Evolutionary conservation across 2,888 invertebrate species (phyloP).

Genomic region (Dione juno): DNA sequence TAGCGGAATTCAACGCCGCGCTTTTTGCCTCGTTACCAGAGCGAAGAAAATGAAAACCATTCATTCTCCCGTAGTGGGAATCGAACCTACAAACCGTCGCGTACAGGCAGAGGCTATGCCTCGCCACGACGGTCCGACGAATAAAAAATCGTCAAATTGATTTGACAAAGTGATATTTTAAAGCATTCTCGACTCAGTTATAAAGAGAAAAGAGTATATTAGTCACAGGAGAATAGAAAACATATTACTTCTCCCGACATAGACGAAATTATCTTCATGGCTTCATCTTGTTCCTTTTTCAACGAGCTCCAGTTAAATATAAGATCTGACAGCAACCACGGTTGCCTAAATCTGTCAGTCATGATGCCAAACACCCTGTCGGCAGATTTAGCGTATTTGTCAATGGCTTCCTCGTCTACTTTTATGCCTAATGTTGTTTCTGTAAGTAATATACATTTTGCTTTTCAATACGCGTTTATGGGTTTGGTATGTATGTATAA

Average conservation of each 20-base stretch:
- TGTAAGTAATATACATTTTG: slow-evolving; percentile 11
- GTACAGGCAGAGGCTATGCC: no score
- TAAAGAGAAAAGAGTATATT: not conserved
- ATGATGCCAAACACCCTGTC: slow-evolving; percentile 31
- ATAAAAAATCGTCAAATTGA: no score
- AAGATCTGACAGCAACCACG: slow-evolving; percentile 34
- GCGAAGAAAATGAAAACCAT: no score
- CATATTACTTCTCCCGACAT: slow-evolving; percentile 34
- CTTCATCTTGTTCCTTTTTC: slow-evolving; percentile 36
- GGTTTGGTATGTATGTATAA: no score
- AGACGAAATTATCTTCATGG: slow-evolving; percentile 26
- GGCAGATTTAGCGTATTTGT: slow-evolving; percentile 30
- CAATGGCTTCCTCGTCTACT: slow-evolving; percentile 23
- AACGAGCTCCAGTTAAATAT: slow-evolving; percentile 30
- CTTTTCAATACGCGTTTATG: no score
- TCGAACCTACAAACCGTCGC: no score
- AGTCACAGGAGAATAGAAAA: not conserved
- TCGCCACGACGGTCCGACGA: no score
- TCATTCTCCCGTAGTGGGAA: no score
- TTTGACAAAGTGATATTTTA: no score
- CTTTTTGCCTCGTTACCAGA: no score
- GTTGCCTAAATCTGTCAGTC: slow-evolving; percentile 21
- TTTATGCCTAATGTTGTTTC: slow-evolving; percentile 39
- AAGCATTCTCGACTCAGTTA: no score
- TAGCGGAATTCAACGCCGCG: no score